Percentiles rank a stretch among this genome's conserved stretches.
phyloP scores from a whole-genome alignment of 2,797 vertebrate genomes.

The Hyperoplus lanceolatus region DNA sequence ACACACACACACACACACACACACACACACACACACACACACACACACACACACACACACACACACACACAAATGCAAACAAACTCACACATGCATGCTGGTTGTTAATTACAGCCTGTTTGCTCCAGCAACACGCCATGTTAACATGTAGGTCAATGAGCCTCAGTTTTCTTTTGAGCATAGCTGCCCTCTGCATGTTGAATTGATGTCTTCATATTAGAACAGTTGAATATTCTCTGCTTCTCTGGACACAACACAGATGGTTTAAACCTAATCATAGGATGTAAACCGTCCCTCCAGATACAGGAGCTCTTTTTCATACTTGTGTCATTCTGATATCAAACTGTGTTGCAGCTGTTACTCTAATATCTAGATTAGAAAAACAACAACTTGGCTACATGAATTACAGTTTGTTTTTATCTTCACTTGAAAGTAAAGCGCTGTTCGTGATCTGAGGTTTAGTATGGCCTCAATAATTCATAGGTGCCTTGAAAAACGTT shows the following conservation, averaged over 20 bases:
- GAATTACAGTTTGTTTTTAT: constrained; percentile 5
- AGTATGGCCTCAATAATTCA: constrained; percentile 44
- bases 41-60: neutral
- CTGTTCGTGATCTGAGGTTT: constrained; percentile 31
- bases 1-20: neutral
- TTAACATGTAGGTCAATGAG: constrained; percentile 59
- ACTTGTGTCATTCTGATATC: neutral
- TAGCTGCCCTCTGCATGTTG: constrained; percentile 4
- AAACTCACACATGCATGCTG: neutral
- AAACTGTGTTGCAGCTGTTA: constrained; percentile 12
- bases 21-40: neutral
- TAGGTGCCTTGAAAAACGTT: constrained; percentile 33
- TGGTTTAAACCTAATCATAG: constrained; percentile 38
- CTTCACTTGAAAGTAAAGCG: neutral
- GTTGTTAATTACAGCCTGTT: constrained; percentile 33
- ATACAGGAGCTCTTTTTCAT: constrained; percentile 35
- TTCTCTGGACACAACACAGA: constrained; percentile 28
- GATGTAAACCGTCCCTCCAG: constrained; percentile 44
- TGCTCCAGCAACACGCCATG: constrained; percentile 10
- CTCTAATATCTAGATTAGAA: neutral
- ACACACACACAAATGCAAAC: neutral
- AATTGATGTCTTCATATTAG: constrained; percentile 25
- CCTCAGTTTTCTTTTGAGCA: constrained; percentile 24
- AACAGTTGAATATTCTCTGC: constrained; percentile 13
- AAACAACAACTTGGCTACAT: neutral